phyloP scores from a whole-genome alignment of 2,797 vertebrate species.

The Caiman crocodilus region DNA sequence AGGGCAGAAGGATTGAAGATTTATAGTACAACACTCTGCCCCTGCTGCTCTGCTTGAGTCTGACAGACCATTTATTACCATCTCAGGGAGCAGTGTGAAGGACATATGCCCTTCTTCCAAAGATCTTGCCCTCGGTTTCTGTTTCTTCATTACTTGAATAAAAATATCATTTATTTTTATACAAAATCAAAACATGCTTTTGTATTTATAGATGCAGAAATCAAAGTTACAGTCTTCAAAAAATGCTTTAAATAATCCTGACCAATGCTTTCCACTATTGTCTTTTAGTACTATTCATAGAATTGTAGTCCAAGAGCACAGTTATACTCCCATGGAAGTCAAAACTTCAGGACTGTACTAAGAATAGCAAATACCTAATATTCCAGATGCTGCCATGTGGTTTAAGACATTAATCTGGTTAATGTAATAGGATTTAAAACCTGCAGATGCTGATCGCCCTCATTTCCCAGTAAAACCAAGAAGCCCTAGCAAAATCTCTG shows the following conservation, averaged over 20 bases:
- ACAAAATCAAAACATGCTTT: neutral
- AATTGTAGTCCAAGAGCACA: too few species aligned
- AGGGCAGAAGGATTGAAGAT: conserved; percentile 39
- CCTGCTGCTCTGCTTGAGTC: neutral
- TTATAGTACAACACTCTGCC: neutral
- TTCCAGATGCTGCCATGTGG: neutral
- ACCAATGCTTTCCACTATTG: neutral
- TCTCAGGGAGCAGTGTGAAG: conserved; percentile 20
- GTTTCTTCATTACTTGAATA: neutral
- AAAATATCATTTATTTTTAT: neutral
- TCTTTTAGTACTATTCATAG: neutral
- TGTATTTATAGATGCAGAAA: neutral
- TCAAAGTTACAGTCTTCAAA: neutral
- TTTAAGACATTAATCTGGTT: neutral
- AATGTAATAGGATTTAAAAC: neutral
- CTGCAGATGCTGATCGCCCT: neutral
- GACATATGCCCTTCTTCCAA: neutral
- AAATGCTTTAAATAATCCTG: neutral
- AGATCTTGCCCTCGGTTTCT: neutral
- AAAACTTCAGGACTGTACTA: neutral
- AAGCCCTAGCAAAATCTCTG: neutral
- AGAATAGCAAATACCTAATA: neutral
- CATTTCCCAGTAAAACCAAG: too few species aligned
- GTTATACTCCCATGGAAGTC: neutral
- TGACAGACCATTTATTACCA: conserved; percentile 24